Evolutionary conservation across 2,113 vertebrate genomes (phyloP).

Genomic region (Rhegmatorhina hoffmannsi): DNA sequence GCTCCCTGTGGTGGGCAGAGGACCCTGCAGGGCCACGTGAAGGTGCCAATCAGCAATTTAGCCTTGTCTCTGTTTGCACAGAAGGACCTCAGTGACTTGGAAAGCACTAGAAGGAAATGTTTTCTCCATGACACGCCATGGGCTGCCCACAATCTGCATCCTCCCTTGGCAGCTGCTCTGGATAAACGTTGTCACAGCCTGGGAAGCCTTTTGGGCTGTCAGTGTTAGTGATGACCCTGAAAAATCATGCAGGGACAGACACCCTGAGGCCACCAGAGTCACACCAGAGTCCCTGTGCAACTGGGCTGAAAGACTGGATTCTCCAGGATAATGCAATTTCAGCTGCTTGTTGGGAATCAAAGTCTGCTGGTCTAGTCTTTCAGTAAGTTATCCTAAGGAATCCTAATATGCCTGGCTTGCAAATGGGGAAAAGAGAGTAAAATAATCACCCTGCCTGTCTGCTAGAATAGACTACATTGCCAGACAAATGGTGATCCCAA

Average conservation of each 20-base stretch:
- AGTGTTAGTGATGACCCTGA: neutral
- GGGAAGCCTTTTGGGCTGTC: neutral
- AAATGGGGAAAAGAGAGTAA: neutral
- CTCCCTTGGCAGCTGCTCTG: slow-evolving; percentile 41
- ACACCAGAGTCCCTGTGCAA: rapidly evolving
- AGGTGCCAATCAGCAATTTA: slow-evolving; percentile 21
- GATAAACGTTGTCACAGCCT: slow-evolving; percentile 17
- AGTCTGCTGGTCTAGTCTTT: neutral
- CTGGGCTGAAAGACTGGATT: neutral
- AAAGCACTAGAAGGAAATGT: slow-evolving; percentile 53
- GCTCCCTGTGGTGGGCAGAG: slow-evolving; percentile 12
- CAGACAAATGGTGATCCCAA: neutral
- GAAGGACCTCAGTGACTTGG: slow-evolving; percentile 23
- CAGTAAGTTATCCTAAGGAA: neutral
- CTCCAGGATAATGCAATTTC: neutral
- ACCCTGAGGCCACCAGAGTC: neutral
- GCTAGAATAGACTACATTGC: neutral
- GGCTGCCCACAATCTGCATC: slow-evolving; percentile 20
- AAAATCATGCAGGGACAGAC: neutral
- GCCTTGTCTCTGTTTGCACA: neutral
- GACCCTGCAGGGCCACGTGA: neutral
- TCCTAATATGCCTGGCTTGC: neutral
- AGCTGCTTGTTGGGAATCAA: neutral
- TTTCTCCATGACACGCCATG: slow-evolving; percentile 42
- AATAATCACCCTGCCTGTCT: neutral